Evolutionary conservation across 2,113 vertebrate genomes (phyloP), one percentile per base, ranked within the genome.

Genomic region (Psephotus haematonotus): DNA sequence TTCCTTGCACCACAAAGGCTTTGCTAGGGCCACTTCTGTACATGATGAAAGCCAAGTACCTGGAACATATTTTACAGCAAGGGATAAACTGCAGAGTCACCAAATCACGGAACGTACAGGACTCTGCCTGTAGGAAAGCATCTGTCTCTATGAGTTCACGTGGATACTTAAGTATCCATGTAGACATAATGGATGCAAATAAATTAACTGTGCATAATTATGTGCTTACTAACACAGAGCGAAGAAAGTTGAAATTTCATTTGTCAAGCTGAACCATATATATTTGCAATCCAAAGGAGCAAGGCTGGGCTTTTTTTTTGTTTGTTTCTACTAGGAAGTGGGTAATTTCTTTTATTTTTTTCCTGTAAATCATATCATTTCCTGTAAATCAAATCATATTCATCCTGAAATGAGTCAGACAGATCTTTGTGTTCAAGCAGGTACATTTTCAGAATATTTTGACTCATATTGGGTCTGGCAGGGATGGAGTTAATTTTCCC

Each of bases 51-150:
- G 46, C 35, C 10, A 27, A 65, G 46, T 63, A 74, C 47, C 75
- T 83, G 82, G 46, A 90, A 71, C 11, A 13, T n/a, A 47, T 90
- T 94, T 90, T 96, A 35, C 52, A 78, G 37, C 14, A 52, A 78
- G 60, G 57, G 35, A 86, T 86, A 93, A 93, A 90, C 72, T 94
- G 80, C 85, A 86, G 71, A 93, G 60, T 96, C 92, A 92, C 88
- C 55, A 92, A 78, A 78, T 75, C 43, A 6, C 18, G 35, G 29
- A 29, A 33, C 1, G 1, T 70, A 60, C n/a, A 64, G 44, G 82
- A 90, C 33, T 15, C 55, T 81, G 86, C 68, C 28, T 75, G 39
- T 64, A 86, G 82, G 55, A 81, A 52, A 57, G 33, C 50, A 44
- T 80, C 44, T 52, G 37, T 41, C 64, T 86, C 53, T 23, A 18